Percentiles rank a stretch among this genome's conserved stretches.
phyloP scores from a whole-genome alignment of 2,888 invertebrate genomes.

The Leptinotarsa rubiginosa region DNA sequence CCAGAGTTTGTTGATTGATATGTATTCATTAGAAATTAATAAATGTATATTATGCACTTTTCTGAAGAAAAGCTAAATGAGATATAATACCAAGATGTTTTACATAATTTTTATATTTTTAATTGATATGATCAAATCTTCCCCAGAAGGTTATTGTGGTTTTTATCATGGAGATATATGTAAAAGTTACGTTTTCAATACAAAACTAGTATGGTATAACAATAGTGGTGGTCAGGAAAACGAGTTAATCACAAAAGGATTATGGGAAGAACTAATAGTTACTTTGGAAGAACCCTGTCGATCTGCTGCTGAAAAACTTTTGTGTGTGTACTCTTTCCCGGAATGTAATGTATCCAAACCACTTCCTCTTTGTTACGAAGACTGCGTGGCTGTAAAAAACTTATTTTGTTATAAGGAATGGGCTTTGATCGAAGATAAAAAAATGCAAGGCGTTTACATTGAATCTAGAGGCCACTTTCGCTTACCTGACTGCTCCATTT shows the following conservation, averaged over 20 bases:
- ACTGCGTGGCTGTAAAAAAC: constrained; percentile 90
- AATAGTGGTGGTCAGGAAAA: constrained; percentile 81
- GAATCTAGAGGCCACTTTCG: constrained; percentile 88
- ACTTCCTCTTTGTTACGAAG: constrained; percentile 90
- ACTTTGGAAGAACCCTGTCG: constrained; percentile 86
- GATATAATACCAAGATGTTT: constrained; percentile 31
- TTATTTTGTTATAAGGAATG: constrained; percentile 95
- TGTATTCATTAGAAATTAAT: not conserved
- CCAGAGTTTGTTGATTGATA: not conserved
- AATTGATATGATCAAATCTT: constrained; percentile 30
- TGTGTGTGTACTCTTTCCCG: constrained; percentile 94
- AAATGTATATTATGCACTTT: constrained; percentile 13
- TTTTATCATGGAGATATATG: constrained; percentile 83
- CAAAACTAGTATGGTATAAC: constrained; percentile 71
- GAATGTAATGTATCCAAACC: constrained; percentile 74
- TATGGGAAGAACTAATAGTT: constrained; percentile 89
- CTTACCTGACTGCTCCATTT: constrained; percentile 84
- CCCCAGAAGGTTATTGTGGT: constrained; percentile 79
- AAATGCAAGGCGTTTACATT: constrained; percentile 80
- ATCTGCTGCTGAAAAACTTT: constrained; percentile 87
- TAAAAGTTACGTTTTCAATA: constrained; percentile 67
- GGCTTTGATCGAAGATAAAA: constrained; percentile 90
- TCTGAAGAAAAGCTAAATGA: constrained; percentile 17
- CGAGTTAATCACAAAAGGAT: constrained; percentile 83
- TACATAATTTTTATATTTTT: constrained; percentile 36